Evolutionary conservation across 2,113 vertebrate species (phyloP), one percentile per base, ranked within the genome.

Genomic region (Talpa occidentalis): DNA sequence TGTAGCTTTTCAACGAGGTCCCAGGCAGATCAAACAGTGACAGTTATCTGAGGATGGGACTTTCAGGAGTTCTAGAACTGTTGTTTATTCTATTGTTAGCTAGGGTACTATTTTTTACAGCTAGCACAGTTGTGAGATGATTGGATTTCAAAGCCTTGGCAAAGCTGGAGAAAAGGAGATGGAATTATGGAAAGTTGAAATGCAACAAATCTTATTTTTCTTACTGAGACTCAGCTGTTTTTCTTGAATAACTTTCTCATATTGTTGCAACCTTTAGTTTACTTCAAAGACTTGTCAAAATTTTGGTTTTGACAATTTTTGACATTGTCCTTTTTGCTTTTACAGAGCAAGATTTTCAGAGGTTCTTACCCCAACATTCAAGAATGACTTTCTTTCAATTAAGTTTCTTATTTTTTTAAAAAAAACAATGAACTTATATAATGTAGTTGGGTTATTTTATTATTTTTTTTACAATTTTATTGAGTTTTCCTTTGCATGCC

Each of bases 241-340:
- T 91, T 81, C 56, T 93, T 91, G 14, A 91, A 49, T 88, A 59
- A 90, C 21, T 80, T 93, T 35, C n/a, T 81, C 10, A 10, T 85
- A 62, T 92, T 96, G 60, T 86, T 86, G 28, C 16, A 96, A 78
- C 40, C 47, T n/a, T 91, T 91, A 88, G 44, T 30, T 80, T 83
- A 62, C 85, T 76, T 88, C 69, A 59, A 28, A 60, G 35, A 76
- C 32, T 69, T 93, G 72, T 7, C 6, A 67, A 22, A 66, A 87
- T 66, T 93, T 89, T 77, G 37, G 40, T 93, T 84, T 84, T 91
- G 70, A 89, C 9, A 47, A n/a, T 32, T 74, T 93, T 94, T 83
- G 22, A 30, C 3, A 30, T 2, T 85, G 22, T 90, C 72, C 15
- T 84, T 91, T 82, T 86, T 81, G 44, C 30, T 89, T 93, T 85